phyloP scores from a whole-genome alignment of 2,113 vertebrate genomes.

The Trichechus manatus region DNA sequence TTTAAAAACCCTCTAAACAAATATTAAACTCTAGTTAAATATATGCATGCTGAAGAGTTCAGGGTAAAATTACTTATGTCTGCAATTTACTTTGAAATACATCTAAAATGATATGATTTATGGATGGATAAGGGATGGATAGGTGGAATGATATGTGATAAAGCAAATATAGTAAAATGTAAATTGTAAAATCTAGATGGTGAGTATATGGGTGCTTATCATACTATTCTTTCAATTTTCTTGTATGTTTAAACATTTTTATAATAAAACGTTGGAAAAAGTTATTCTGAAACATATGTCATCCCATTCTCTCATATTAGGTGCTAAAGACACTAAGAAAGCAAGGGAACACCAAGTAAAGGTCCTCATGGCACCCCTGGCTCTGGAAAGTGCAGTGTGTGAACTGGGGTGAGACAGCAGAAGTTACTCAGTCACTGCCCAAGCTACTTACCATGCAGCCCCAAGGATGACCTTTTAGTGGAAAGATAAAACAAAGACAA shows the following conservation, averaged over 20 bases:
- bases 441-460: background rate
- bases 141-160: background rate
- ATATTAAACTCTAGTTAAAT: background rate
- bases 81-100: background rate
- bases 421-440: background rate
- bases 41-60: background rate
- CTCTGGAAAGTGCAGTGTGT: background rate
- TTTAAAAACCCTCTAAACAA: background rate
- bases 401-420: background rate
- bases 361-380: background rate
- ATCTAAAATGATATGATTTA: no score
- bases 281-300: background rate
- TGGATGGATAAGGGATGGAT: background rate
- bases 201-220: background rate
- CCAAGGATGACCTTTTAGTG: background rate
- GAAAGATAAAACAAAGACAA: constrained; percentile 7
- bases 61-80: background rate
- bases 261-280: background rate
- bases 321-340: background rate
- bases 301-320: background rate
- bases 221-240: background rate
- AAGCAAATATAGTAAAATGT: background rate
- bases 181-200: background rate
- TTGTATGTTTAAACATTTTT: background rate
- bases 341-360: background rate